A percentile compares a stretch with the other conserved stretches of the same genome.
Conservation (phyloP, 2,113 vertebrate genomes). For the Canis aureus region DNA sequence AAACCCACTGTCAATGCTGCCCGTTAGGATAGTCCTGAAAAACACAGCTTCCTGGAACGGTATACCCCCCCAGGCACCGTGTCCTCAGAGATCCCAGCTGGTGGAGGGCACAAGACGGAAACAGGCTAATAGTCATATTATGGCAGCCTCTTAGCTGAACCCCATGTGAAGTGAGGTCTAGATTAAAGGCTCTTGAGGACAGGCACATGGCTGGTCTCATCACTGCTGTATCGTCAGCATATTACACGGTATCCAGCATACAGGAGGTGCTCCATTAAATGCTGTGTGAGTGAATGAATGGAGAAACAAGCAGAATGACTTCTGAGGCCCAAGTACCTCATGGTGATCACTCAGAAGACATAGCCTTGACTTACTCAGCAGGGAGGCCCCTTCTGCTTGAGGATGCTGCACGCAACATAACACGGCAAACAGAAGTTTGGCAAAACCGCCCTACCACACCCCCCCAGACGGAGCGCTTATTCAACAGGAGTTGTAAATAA, state of each 20-base stretch:
- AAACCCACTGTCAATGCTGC: background rate
- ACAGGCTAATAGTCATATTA: background rate
- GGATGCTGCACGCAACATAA: background rate
- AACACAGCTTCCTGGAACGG: background rate
- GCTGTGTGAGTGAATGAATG: no score
- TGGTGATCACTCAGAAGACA: background rate
- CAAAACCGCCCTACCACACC: background rate
- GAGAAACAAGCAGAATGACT: background rate
- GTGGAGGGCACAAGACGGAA: background rate
- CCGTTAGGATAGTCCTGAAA: background rate
- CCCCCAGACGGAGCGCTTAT: fast-evolving
- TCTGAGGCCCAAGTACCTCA: background rate
- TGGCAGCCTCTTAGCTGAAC: background rate
- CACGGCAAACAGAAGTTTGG: background rate
- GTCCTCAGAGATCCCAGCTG: background rate
- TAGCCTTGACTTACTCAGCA: background rate
- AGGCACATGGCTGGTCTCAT: background rate
- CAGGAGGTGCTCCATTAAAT: background rate
- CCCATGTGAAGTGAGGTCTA: background rate
- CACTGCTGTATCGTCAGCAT: background rate
- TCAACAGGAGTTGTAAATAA: background rate
- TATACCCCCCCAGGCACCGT: background rate
- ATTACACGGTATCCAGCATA: background rate
- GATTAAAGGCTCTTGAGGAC: background rate
- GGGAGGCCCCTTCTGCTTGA: background rate